phyloP scores from a whole-genome alignment of 2,797 vertebrate species.

The Acrossocheilus wenchowensis region DNA sequence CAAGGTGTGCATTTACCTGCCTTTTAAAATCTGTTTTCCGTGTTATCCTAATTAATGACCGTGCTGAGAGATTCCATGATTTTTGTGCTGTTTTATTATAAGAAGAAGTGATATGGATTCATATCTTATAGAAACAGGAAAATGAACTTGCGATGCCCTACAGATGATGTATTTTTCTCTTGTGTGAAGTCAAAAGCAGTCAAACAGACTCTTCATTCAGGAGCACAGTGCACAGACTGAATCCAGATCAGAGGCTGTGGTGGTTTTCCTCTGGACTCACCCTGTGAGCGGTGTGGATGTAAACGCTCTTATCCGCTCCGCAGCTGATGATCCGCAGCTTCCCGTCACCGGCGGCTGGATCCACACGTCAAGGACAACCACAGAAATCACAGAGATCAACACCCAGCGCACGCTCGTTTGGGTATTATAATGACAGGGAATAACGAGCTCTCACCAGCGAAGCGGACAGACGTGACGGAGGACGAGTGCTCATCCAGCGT shows the following conservation, averaged over 20 bases:
- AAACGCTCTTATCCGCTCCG: constrained; percentile 97
- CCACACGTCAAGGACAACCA: neutral
- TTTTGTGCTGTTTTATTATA: neutral
- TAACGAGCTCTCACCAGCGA: constrained; percentile 83
- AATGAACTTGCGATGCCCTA: neutral
- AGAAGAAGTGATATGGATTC: neutral
- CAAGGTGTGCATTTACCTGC: neutral
- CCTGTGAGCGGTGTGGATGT: constrained; percentile 92
- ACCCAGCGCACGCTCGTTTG: neutral
- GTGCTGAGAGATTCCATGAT: neutral
- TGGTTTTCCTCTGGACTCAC: constrained; percentile 69
- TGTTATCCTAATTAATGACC: neutral
- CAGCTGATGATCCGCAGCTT: constrained; percentile 95
- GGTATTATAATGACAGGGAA: neutral
- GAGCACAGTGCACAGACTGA: neutral
- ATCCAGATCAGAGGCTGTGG: neutral
- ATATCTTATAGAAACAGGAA: neutral
- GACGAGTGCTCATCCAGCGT: constrained; percentile 96
- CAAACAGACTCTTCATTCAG: neutral
- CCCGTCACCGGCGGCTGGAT: constrained; percentile 83
- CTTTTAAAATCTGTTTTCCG: neutral
- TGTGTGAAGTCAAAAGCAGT: neutral
- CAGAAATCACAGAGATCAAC: no score
- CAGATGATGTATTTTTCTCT: neutral
- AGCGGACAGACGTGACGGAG: constrained; percentile 93